phyloP scores from a whole-genome alignment of 2,888 invertebrate genomes.

The Synanthedon andrenaeformis region DNA sequence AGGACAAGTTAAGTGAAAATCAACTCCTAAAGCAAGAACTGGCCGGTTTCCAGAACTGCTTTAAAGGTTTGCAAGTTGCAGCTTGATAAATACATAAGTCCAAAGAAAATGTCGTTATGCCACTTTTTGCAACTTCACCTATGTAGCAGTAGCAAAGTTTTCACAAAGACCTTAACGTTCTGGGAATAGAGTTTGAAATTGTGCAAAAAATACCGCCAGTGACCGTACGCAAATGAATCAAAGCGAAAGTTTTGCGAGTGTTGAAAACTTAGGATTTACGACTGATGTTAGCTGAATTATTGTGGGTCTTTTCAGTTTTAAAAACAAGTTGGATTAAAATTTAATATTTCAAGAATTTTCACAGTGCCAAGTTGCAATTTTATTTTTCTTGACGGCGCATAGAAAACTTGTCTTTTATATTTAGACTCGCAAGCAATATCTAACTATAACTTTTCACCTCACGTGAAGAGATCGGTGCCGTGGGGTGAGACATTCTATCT shows the following conservation, averaged over 20 bases:
- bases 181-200: neutral
- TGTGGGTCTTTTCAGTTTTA: neutral
- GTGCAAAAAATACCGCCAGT: neutral
- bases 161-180: too few species aligned
- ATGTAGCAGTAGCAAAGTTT: too few species aligned
- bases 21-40: slow-evolving; percentile 13
- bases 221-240: neutral
- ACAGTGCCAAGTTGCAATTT: too few species aligned
- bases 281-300: neutral
- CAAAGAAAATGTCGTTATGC: slow-evolving; percentile 6
- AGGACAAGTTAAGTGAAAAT: slow-evolving; percentile 2
- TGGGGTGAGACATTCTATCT: too few species aligned
- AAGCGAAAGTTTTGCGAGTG: neutral
- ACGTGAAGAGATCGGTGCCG: too few species aligned
- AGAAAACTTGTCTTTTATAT: too few species aligned
- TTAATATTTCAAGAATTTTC: neutral
- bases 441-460: too few species aligned
- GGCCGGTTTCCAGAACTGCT: slow-evolving; percentile 19
- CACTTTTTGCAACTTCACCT: too few species aligned
- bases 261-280: neutral
- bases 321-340: neutral
- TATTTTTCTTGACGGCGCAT: too few species aligned
- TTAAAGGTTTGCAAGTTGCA: slow-evolving; percentile 10
- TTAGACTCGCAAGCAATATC: too few species aligned
- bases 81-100: slow-evolving; percentile 1